These are phyloP conservation scores for Genyomyrus donnyi DNA, from an alignment of 2,113 vertebrate genomes.

Conservation along the genomic window DNA sequence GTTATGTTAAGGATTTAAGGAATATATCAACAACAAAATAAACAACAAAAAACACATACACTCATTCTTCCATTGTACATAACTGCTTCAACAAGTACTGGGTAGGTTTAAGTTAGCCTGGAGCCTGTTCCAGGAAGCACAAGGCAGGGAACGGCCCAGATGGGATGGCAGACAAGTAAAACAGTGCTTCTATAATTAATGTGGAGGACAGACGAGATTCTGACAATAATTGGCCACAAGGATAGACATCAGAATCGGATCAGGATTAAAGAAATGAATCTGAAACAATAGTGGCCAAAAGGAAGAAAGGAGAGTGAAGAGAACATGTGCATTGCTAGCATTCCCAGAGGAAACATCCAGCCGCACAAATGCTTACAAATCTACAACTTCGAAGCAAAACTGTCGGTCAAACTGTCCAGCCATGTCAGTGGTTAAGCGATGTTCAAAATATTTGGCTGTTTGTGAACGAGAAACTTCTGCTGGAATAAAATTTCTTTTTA, in stretches of 20 bases:
- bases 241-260: background rate
- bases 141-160: background rate
- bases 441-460: background rate
- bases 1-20: background rate
- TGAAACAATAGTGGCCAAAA: background rate
- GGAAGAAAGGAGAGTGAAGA: background rate
- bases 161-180: background rate
- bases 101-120: background rate
- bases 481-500: background rate
- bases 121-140: background rate
- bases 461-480: background rate
- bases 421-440: background rate
- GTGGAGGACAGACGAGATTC: background rate
- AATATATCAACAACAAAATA: background rate
- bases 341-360: background rate
- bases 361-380: background rate
- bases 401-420: background rate
- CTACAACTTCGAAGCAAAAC: background rate
- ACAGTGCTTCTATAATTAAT: background rate
- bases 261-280: background rate
- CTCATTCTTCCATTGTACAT: background rate
- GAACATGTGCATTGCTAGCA: background rate
- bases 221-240: background rate
- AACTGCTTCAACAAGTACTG: background rate
- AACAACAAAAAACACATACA: background rate